Evolutionary conservation across 2,888 invertebrate genomes (phyloP).

Genomic region (Venusia cambrica): DNA sequence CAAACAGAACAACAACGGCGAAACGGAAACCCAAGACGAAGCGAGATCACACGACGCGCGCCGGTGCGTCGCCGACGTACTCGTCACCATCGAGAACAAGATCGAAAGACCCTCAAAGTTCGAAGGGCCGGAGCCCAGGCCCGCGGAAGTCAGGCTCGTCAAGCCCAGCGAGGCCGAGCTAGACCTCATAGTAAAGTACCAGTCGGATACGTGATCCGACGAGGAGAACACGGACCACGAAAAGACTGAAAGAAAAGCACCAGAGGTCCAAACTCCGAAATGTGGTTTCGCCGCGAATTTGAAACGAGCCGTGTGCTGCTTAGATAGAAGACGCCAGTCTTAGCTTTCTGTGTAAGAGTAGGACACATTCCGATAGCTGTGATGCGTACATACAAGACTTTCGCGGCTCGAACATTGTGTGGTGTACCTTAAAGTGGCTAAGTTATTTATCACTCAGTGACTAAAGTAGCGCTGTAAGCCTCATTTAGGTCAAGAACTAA

Average conservation of each 20-base stretch:
- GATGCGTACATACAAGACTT: too few relatives aligned
- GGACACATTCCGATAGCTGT: slow-evolving; percentile 19
- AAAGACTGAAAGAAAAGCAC: slow-evolving; percentile 59
- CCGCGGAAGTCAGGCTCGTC: slow-evolving; percentile 55
- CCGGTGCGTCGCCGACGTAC: slow-evolving; percentile 62
- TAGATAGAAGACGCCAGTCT: slow-evolving; percentile 68
- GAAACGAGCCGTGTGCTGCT: slow-evolving; percentile 71
- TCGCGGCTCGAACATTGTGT: too few relatives aligned
- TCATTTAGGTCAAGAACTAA: too few relatives aligned
- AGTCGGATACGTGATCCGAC: slow-evolving; percentile 79
- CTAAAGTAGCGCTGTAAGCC: too few relatives aligned
- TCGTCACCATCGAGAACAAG: slow-evolving; percentile 72
- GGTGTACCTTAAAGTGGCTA: too few relatives aligned
- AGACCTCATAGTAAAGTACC: slow-evolving; percentile 73
- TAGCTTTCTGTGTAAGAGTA: slow-evolving; percentile 39
- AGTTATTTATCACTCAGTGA: too few relatives aligned
- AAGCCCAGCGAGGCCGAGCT: slow-evolving; percentile 69
- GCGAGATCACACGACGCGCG: slow-evolving; percentile 61
- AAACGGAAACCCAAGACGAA: slow-evolving; percentile 42
- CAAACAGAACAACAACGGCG: slow-evolving; percentile 61
- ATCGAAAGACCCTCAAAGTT: slow-evolving; percentile 64
- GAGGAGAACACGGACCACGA: slow-evolving; percentile 50
- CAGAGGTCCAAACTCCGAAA: slow-evolving; percentile 59
- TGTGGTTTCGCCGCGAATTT: slow-evolving; percentile 70
- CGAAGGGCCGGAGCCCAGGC: slow-evolving; percentile 60